These are phyloP conservation scores for Tenthredo amoena DNA, from an alignment of 2,888 invertebrate species.

Conservation along the genomic window DNA sequence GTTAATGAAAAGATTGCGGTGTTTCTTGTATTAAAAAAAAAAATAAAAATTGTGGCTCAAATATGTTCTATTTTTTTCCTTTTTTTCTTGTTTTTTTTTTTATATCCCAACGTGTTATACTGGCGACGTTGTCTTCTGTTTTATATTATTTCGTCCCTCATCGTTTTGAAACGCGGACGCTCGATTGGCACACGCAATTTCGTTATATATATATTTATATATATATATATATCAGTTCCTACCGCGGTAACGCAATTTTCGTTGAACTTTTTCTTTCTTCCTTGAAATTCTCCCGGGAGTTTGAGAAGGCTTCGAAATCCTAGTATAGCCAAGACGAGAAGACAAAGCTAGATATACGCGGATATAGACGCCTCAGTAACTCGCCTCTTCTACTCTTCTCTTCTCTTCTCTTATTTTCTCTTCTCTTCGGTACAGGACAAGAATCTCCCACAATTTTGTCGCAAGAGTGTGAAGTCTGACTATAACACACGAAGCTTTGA, in stretches of 20 bases:
- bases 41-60: neutral
- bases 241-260: conserved; percentile 35
- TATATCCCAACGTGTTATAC: neutral
- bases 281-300: conserved; percentile 23
- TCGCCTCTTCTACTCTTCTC: neutral
- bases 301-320: conserved; percentile 8
- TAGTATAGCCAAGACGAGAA: neutral
- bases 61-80: neutral
- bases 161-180: neutral
- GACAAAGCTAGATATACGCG: conserved; percentile 26
- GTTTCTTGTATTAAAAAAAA: neutral
- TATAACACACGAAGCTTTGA: conserved; percentile 27
- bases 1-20: neutral
- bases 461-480: conserved; percentile 2
- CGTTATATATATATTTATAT: conserved; percentile 33
- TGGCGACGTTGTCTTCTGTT: neutral
- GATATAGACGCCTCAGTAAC: conserved; percentile 39
- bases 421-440: neutral
- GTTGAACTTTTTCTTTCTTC: conserved; percentile 24
- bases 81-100: neutral
- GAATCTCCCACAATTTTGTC: neutral
- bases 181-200: conserved; percentile 35
- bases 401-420: neutral
- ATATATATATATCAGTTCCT: conserved; percentile 27
- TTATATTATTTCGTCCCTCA: neutral